Conservation (phyloP, 2,113 vertebrate species). For the Malurus melanocephalus region DNA sequence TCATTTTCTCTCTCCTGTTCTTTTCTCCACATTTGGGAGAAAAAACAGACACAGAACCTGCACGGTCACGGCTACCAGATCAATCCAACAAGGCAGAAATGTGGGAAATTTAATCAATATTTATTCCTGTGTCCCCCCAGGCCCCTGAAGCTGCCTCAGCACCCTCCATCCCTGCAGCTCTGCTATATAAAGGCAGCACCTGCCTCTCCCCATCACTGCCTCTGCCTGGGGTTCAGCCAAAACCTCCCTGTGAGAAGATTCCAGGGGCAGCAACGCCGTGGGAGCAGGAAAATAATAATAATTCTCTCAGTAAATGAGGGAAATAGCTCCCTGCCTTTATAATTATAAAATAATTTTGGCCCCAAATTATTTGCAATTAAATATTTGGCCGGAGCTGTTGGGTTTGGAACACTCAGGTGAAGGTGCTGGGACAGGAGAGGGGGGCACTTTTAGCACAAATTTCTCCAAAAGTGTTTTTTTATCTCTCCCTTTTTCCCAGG, state of each 20-base stretch:
- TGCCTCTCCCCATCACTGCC: background rate
- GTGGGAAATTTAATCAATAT: background rate
- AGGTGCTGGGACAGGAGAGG: background rate
- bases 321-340: background rate
- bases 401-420: background rate
- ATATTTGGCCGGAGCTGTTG: background rate
- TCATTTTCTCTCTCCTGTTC: background rate
- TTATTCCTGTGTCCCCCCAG: background rate
- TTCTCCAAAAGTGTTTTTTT: fast-evolving
- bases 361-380: background rate
- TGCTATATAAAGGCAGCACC: background rate
- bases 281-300: background rate
- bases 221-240: background rate
- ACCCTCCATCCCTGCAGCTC: background rate
- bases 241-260: background rate
- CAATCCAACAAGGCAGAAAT: background rate
- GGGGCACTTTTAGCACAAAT: background rate
- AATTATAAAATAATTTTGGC: too few species aligned
- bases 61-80: background rate
- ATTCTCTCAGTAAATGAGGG: background rate
- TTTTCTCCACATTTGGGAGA: background rate
- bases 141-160: background rate
- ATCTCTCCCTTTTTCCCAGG: background rate
- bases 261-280: background rate
- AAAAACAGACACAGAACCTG: background rate